A percentile compares a stretch with the other conserved stretches of the same genome.
Conservation (phyloP, 1,140 invertebrate genomes). For the Brachionus calyciflorus region DNA sequence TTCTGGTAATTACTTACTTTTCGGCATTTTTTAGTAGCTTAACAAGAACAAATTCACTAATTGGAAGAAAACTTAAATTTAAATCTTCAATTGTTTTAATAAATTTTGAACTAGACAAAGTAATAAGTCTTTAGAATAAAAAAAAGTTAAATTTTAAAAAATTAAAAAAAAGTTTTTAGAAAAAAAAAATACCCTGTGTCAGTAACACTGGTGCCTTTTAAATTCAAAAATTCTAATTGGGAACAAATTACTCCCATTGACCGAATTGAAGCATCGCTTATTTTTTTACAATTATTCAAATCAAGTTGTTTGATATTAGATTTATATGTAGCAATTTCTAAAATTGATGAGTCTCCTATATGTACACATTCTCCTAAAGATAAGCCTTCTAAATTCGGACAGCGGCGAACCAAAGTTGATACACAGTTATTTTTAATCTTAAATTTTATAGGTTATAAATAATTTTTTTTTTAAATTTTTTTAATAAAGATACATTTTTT, state of each 20-base stretch:
- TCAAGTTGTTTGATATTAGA: constrained; percentile 21
- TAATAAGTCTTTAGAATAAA: constrained; percentile 18
- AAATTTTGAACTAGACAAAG: neutral
- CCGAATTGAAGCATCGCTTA: constrained; percentile 6
- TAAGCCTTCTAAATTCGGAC: constrained; percentile 31
- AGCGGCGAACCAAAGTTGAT: constrained; percentile 28
- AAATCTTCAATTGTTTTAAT: constrained; percentile 14
- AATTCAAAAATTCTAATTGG: constrained; percentile 8
- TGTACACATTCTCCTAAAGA: constrained; percentile 37
- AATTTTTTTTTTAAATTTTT: no score
- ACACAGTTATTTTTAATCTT: constrained; percentile 45
- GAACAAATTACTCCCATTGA: constrained; percentile 5
- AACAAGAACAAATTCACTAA: constrained; percentile 18
- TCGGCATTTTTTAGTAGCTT: constrained; percentile 24
- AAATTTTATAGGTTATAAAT: no score
- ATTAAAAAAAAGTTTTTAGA: neutral
- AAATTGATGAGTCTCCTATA: constrained; percentile 18
- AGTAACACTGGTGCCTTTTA: constrained; percentile 34
- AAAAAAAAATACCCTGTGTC: neutral
- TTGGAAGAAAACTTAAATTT: constrained; percentile 33
- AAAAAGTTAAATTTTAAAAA: neutral
- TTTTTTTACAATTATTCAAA: constrained; percentile 35
- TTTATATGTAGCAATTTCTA: constrained; percentile 34
- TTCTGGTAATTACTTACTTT: neutral
- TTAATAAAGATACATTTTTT: constrained; percentile 27